Base-by-base conservation (phyloP, 2,888 invertebrate genomes). In the Prosapia bicincta region DNA sequence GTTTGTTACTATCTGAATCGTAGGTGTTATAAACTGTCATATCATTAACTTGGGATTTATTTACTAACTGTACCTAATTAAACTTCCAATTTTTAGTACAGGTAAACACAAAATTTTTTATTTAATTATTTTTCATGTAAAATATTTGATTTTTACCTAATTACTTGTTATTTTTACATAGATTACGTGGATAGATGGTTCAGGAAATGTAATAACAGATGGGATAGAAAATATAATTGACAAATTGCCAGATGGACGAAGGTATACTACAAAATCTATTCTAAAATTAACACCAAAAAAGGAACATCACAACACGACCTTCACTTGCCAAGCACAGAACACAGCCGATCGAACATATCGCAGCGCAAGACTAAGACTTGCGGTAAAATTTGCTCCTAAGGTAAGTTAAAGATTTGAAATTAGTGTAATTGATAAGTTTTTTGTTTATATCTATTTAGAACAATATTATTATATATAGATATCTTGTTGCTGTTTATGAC, bases 101-200 rank as follows among this genome's bases (percentile, higher is more conserved):
- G n/a, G n/a, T n/a, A n/a, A n/a, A n/a, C n/a, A n/a, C n/a, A n/a
- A n/a, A n/a, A n/a, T n/a, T 30, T 5, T 30, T 30, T 9, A 9
- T 30, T 30, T 7, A 30, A 30, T 7, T 7, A 30, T 30, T 30
- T 7, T 30, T 30, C 9, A 30, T 9, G 5, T 7, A 30, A 30
- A 5, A 30, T 30, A 9, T 7, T 9, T 13, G 2, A 38, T 7
- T 38, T 38, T 38, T 13, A 38, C 13, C 38, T 38, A 38, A 38
- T 3, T 3, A 9, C 5, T 30, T 30, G 30, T 30, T 7, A 7
- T 38, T 38, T 38, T 38, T 30, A 13, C 15, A 6, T 38, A 94
- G 92, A 95, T 97, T 81, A 96, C 95, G 69, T 97, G 96, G 96
- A 93, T 96, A 82, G 96, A 96, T 85, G 95, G 95, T 30, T 89